Evolutionary conservation across 64 coral and sea anemone genomes (phyloP).

Genomic region (Hydrozoanthus tunicans): DNA sequence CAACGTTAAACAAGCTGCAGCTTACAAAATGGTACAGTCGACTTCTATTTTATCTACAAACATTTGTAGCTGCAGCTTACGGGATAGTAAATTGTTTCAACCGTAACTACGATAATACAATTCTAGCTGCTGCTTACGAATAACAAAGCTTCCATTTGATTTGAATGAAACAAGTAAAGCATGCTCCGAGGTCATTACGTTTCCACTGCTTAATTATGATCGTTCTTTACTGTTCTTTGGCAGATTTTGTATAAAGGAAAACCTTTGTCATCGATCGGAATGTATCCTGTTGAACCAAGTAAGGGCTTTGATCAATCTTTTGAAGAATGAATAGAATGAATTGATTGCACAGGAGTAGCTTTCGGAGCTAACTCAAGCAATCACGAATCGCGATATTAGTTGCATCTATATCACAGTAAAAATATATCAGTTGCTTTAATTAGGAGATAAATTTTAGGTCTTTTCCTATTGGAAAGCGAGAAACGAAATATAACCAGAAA

Average conservation of each 20-base stretch:
- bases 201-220: not conserved
- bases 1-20: constrained; percentile 55
- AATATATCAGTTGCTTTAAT: too few relatives aligned
- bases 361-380: too few relatives aligned
- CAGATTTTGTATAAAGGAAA: constrained; percentile 70
- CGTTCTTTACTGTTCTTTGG: not conserved
- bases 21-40: constrained; percentile 76
- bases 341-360: not conserved
- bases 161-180: too few relatives aligned
- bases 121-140: not conserved
- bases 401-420: too few relatives aligned
- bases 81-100: too few relatives aligned
- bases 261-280: constrained; percentile 58
- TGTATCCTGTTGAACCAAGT: constrained; percentile 31
- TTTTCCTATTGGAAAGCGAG: too few relatives aligned
- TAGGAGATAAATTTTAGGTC: too few relatives aligned
- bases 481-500: too few relatives aligned
- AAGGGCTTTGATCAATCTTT: not conserved
- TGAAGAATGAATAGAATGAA: not conserved
- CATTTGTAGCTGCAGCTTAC: not conserved
- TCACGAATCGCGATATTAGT: too few relatives aligned
- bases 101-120: not conserved
- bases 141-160: too few relatives aligned
- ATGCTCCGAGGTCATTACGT: not conserved
- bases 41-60: not conserved